These are phyloP conservation scores for Tapera naevia DNA, from an alignment of 2,797 vertebrate species.

Conservation along the genomic window DNA sequence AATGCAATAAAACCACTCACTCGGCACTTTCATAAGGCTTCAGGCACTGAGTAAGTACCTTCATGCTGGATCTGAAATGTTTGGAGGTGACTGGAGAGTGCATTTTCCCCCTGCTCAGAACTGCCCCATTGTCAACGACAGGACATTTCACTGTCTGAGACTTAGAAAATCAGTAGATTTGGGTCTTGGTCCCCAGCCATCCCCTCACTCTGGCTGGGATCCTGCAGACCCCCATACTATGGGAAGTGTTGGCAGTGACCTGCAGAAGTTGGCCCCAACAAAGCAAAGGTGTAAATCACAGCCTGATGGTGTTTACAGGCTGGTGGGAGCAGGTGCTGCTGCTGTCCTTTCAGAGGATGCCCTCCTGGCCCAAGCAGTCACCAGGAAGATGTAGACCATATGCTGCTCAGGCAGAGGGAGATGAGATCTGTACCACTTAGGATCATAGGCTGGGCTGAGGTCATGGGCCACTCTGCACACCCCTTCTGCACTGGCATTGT, in stretches of 20 bases:
- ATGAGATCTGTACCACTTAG: not conserved
- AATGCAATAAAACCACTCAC: not conserved
- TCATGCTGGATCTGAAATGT: not conserved
- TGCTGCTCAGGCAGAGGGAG: not conserved
- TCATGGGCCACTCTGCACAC: not conserved
- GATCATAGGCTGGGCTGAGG: not conserved
- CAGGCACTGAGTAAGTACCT: not conserved
- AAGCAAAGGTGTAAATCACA: not conserved
- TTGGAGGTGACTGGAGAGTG: not conserved
- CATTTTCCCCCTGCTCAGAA: not conserved
- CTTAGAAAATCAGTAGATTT: not conserved
- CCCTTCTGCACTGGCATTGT: accelerated
- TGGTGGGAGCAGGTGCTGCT: not conserved
- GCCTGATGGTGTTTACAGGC: accelerated
- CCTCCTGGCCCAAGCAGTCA: not conserved
- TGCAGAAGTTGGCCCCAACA: accelerated
- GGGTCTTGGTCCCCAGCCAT: not conserved
- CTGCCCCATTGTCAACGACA: accelerated
- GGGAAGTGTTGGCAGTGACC: not conserved
- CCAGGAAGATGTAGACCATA: not conserved
- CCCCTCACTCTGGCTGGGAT: not conserved
- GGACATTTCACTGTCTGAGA: accelerated
- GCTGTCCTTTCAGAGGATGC: not conserved
- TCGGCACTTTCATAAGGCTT: not conserved
- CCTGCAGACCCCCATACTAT: accelerated